Percentiles rank a stretch among this genome's conserved stretches.
These are phyloP conservation scores for Aphis craccivora DNA, from an alignment of 1,140 invertebrate species.

Conservation along the genomic window DNA sequence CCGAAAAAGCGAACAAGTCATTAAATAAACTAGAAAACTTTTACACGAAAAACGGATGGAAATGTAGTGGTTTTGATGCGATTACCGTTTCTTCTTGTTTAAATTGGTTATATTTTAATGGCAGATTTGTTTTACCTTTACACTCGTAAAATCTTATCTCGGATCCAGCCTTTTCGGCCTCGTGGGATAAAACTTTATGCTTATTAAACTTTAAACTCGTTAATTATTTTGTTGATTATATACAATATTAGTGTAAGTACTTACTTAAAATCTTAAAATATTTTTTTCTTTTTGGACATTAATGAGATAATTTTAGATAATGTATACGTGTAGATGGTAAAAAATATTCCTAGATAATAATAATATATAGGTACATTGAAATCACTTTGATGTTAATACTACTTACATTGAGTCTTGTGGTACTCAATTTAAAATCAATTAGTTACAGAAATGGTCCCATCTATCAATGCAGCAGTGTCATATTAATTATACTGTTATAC, in stretches of 20 bases:
- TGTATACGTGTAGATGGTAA: neutral
- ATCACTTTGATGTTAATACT: neutral
- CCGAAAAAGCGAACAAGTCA: conserved; percentile 32
- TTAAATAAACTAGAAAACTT: conserved; percentile 52
- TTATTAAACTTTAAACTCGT: conserved; percentile 39
- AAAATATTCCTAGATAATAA: neutral
- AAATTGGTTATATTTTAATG: conserved; percentile 54
- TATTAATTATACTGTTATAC: neutral
- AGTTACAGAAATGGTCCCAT: neutral
- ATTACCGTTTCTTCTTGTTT: conserved; percentile 39
- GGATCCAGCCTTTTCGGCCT: neutral
- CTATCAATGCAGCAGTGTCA: neutral
- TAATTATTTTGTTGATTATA: conserved; percentile 43
- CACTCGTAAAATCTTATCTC: conserved; percentile 48
- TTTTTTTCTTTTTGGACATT: neutral
- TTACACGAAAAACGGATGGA: neutral
- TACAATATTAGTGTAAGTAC: neutral
- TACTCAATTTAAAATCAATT: neutral
- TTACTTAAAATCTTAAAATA: neutral
- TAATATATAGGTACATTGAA: neutral
- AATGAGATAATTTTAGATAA: neutral
- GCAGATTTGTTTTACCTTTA: conserved; percentile 51
- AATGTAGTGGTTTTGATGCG: conserved; percentile 44
- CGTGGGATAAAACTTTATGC: conserved; percentile 43
- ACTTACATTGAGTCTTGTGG: neutral